phyloP scores from a whole-genome alignment of 1,140 invertebrate species.

The Eumaeus atala region DNA sequence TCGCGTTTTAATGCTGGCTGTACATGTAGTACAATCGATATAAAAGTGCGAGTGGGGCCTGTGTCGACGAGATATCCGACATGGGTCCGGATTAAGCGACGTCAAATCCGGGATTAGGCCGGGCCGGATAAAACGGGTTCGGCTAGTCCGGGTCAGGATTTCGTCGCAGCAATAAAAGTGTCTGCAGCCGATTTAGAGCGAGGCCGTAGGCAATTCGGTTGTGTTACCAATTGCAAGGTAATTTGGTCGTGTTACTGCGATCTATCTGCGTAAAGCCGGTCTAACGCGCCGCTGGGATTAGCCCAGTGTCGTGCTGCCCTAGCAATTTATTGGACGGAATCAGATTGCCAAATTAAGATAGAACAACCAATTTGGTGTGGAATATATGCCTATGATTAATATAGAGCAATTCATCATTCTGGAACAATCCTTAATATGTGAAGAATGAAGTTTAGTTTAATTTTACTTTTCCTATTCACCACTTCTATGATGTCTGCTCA shows the following conservation, averaged over 20 bases:
- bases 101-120: conserved; percentile 72
- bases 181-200: conserved; percentile 72
- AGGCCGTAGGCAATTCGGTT: conserved; percentile 68
- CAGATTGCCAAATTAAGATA: conserved; percentile 44
- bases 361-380: conserved; percentile 2
- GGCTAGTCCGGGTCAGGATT: conserved; percentile 68
- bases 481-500: no score
- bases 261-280: conserved; percentile 68
- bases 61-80: conserved; percentile 71
- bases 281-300: conserved; percentile 70
- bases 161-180: conserved; percentile 73
- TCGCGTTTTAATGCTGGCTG: no score
- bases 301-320: conserved; percentile 55
- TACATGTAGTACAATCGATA: conserved; percentile 41
- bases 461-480: no score
- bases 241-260: conserved; percentile 66
- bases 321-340: conserved; percentile 67
- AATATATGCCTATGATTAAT: no score
- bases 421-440: no score
- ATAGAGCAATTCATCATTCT: no score
- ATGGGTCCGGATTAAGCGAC: conserved; percentile 74
- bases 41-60: conserved; percentile 52
- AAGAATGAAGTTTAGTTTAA: no score
- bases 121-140: conserved; percentile 53
- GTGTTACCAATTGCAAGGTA: conserved; percentile 70